Conservation (phyloP, 1,140 invertebrate genomes). For the Galendromus occidentalis region DNA sequence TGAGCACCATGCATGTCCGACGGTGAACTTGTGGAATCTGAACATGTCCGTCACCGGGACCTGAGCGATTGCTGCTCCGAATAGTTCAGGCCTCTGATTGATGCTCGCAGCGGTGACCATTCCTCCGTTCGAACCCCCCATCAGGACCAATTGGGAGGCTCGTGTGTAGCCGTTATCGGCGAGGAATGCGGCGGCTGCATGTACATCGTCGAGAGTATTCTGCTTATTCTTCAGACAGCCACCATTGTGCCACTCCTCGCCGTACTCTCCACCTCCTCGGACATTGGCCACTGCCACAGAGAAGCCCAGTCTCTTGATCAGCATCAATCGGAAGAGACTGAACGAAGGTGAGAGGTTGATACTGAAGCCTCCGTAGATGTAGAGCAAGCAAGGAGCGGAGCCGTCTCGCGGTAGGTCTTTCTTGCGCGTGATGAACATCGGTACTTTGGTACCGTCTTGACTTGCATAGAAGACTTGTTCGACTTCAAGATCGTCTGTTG, state of each 20-base stretch:
- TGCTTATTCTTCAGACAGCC: conserved; percentile 82
- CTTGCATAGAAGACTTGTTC: conserved; percentile 81
- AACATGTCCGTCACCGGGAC: not conserved
- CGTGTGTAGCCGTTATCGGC: conserved; percentile 59
- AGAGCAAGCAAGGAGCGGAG: conserved; percentile 55
- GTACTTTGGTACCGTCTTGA: conserved; percentile 84
- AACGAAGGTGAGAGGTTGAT: conserved; percentile 68
- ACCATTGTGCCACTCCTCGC: conserved; percentile 85
- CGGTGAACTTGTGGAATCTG: conserved; percentile 8
- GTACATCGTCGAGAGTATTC: conserved; percentile 94
- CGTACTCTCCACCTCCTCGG: conserved; percentile 90
- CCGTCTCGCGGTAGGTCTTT: conserved; percentile 47
- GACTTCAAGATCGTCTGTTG: conserved; percentile 48
- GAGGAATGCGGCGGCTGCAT: conserved; percentile 72
- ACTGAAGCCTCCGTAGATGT: conserved; percentile 96
- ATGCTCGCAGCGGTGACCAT: conserved; percentile 71
- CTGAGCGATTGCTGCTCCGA: conserved; percentile 33
- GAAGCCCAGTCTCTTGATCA: conserved; percentile 72
- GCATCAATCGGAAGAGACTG: conserved; percentile 57
- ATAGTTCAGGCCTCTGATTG: conserved; percentile 87
- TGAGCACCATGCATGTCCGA: conserved; percentile 33
- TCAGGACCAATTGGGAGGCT: conserved; percentile 33
- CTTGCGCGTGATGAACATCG: conserved; percentile 85
- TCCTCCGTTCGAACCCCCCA: conserved; percentile 86
- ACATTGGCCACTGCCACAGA: conserved; percentile 80